phyloP scores from a whole-genome alignment of 2,888 invertebrate genomes.

The Entomobrya proxima region DNA sequence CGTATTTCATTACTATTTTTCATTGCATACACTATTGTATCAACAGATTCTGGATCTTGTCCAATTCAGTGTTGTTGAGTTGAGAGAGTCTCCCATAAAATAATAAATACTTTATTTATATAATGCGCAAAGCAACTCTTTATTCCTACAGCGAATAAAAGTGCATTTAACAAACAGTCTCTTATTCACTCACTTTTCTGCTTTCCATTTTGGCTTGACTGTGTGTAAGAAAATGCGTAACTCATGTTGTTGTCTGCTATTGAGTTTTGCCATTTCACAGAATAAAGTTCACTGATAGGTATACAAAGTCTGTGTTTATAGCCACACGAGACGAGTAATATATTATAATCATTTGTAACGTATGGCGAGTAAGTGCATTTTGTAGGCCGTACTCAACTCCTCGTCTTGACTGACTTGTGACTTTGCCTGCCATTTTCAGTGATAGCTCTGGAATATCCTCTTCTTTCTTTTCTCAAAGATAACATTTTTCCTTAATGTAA shows the following conservation, averaged over 20 bases:
- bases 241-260: not conserved
- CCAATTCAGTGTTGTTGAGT: slow-evolving; percentile 15
- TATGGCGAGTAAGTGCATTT: not conserved
- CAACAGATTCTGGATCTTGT: slow-evolving; percentile 35
- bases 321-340: not conserved
- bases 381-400: not conserved
- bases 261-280: not conserved
- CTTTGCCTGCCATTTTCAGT: slow-evolving; percentile 10
- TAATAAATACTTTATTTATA: slow-evolving; percentile 35
- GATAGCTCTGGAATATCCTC: slow-evolving; percentile 25
- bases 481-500: slow-evolving; percentile 14
- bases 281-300: no score
- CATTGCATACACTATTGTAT: not conserved
- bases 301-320: not conserved
- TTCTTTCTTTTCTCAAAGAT: not conserved
- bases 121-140: slow-evolving; percentile 8
- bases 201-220: not conserved
- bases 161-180: slow-evolving; percentile 8
- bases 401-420: not conserved
- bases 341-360: not conserved
- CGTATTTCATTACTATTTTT: not conserved
- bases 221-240: slow-evolving; percentile 3
- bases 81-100: slow-evolving; percentile 2
- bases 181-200: not conserved
- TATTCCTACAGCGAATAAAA: not conserved